Evolutionary conservation across 2,113 vertebrate species (phyloP).

Genomic region (Reinhardtius hippoglossoides): DNA sequence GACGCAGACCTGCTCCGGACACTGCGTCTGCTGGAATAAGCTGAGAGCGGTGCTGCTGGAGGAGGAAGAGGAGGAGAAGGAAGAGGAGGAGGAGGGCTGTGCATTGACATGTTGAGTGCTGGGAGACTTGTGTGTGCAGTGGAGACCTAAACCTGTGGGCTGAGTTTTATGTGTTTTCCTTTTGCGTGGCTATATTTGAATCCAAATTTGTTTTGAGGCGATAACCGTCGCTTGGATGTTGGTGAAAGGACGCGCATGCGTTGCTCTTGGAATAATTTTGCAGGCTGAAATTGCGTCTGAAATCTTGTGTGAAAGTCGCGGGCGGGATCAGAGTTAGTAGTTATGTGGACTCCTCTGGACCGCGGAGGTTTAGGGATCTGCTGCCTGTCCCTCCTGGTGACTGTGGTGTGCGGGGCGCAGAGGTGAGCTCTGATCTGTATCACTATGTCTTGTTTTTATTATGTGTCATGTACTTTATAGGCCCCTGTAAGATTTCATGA

Average conservation of each 20-base stretch:
- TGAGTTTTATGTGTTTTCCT: not conserved
- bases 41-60: not conserved
- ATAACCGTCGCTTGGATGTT: conserved; percentile 75
- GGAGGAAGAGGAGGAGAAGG: not conserved
- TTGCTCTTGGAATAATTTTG: conserved; percentile 77
- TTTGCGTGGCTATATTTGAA: not conserved
- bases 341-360: conserved; percentile 82
- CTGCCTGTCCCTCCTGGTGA: conserved; percentile 82
- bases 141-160: conserved; percentile 26
- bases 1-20: conserved; percentile 35
- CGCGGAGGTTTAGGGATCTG: conserved; percentile 79
- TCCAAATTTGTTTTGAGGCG: not conserved
- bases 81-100: not conserved
- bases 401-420: conserved; percentile 85
- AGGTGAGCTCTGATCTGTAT: conserved; percentile 82
- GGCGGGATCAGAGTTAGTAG: conserved; percentile 73
- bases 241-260: conserved; percentile 82
- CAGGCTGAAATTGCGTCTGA: conserved; percentile 83
- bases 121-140: conserved; percentile 43
- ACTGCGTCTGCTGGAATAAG: conserved; percentile 39
- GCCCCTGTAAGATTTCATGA: not conserved
- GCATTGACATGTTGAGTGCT: conserved; percentile 23
- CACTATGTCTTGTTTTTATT: not conserved
- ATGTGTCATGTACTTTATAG: not conserved
- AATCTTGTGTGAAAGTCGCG: conserved; percentile 66